A percentile compares a stretch with the other conserved stretches of the same genome.
Evolutionary conservation across 2,888 invertebrate species (phyloP).

Genomic region (Yponomeuta plumbellus): DNA sequence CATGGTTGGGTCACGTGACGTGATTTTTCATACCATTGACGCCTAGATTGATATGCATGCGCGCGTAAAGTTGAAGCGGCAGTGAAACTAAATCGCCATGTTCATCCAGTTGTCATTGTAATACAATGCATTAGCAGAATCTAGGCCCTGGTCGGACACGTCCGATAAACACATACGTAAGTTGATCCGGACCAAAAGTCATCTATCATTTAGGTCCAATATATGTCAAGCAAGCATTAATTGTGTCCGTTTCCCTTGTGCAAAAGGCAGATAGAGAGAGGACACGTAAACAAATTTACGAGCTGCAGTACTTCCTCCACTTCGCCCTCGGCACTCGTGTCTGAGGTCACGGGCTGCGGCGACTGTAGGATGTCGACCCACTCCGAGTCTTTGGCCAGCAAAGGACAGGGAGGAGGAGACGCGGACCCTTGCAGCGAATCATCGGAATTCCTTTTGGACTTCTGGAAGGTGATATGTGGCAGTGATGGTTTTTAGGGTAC

Average conservation of each 20-base stretch:
- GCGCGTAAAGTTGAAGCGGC: no score
- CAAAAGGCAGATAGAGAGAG: background rate
- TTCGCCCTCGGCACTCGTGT: conserved; percentile 45
- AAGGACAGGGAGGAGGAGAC: conserved; percentile 41
- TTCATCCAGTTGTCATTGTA: no score
- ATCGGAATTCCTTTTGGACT: background rate
- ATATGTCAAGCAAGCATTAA: background rate
- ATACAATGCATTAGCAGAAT: no score
- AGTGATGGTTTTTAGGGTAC: no score
- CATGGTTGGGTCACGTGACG: no score
- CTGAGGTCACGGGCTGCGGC: conserved; percentile 27
- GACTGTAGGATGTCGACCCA: conserved; percentile 60
- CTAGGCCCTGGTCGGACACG: no score
- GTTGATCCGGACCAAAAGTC: no score
- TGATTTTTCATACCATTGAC: no score
- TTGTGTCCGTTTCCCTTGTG: background rate
- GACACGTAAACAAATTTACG: conserved; percentile 32
- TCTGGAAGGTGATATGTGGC: background rate
- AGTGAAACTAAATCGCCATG: no score
- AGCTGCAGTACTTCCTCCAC: conserved; percentile 57
- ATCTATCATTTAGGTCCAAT: no score
- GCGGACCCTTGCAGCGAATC: background rate
- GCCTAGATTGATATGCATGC: no score
- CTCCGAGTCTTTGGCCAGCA: conserved; percentile 68
- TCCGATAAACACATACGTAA: no score